Base-by-base conservation (phyloP, 2,113 vertebrate genomes). In the Larimichthys crocea region DNA sequence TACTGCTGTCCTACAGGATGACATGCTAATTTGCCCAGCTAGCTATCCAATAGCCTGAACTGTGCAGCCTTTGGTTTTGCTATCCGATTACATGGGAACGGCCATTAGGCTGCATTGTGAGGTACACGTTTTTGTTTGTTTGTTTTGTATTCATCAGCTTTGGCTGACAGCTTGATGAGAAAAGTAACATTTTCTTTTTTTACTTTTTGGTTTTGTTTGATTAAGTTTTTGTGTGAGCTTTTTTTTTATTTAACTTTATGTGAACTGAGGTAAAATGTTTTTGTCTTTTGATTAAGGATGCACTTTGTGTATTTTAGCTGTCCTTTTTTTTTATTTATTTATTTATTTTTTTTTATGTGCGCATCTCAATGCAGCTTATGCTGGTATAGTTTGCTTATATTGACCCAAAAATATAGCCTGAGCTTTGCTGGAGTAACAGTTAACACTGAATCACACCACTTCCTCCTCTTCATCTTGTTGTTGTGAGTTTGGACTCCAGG, bases 61-160 rank as follows among this genome's bases (percentile, higher is more conserved):
- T 63, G 79, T 92, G 93, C 88, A 93, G 94, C 91, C 84, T 90
- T 94, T 93, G 89, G 71, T 79, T 91, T 81, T 49, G 50, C 67
- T 29, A 11, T 64, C 35, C 44, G 8, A 55, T 80, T 7, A 40
- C 6, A 12, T 50, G 1, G 29, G 22, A 20, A 11, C 22, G 0
- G 26, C 46, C 10, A 3, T n/a, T 1, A 67, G 59, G 29, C 66
- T 76, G 79, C 83, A 66, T 82, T 82, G 26, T 26, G 46, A 53
- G 66, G 74, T 61, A 14, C 57, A 77, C 1, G 11, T 66, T n/a
- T 62, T 66, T 56, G 8, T 40, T 24, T 63, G 22, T 9, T 50
- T 69, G 55, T 0, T 46, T 24, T 12, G 46, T 29, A 46, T 15
- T 49, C 5, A 44, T 56, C 52, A 56, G 22, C 42, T 42, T 68